A percentile compares a stretch with the other conserved stretches of the same genome.
phyloP scores from a whole-genome alignment of 2,888 invertebrate species.

The Rhagonycha fulva region DNA sequence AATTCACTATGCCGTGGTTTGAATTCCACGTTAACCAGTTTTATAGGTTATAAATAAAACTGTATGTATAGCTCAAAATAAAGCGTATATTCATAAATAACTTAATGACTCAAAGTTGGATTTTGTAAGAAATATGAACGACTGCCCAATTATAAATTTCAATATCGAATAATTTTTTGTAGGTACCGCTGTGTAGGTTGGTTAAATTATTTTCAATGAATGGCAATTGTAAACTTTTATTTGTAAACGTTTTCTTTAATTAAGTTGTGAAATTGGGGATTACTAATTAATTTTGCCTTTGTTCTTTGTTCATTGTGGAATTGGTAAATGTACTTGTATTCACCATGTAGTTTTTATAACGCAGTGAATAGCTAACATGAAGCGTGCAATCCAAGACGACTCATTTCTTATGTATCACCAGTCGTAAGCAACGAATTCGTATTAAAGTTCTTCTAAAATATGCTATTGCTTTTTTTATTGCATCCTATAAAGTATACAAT shows the following conservation, averaged over 20 bases:
- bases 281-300: background rate
- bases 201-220: background rate
- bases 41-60: too few species aligned
- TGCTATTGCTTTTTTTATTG: conserved; percentile 12
- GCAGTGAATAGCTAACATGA: conserved; percentile 5
- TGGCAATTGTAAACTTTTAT: background rate
- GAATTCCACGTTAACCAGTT: too few species aligned
- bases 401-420: conserved; percentile 15
- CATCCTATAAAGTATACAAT: conserved; percentile 9
- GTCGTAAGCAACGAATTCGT: conserved; percentile 11
- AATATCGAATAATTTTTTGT: too few species aligned
- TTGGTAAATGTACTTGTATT: conserved; percentile 6
- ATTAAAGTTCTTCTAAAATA: conserved; percentile 15
- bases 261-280: conserved; percentile 1
- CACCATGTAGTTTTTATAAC: conserved; percentile 1
- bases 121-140: too few species aligned
- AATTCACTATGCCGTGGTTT: too few species aligned
- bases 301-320: background rate
- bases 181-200: background rate
- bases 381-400: conserved; percentile 7
- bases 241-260: background rate
- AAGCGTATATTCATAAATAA: too few species aligned
- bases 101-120: too few species aligned
- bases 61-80: too few species aligned
- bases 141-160: too few species aligned